These are phyloP conservation scores for Poecilia velifera DNA, from an alignment of 2,797 vertebrate genomes.

Conservation along the genomic window DNA sequence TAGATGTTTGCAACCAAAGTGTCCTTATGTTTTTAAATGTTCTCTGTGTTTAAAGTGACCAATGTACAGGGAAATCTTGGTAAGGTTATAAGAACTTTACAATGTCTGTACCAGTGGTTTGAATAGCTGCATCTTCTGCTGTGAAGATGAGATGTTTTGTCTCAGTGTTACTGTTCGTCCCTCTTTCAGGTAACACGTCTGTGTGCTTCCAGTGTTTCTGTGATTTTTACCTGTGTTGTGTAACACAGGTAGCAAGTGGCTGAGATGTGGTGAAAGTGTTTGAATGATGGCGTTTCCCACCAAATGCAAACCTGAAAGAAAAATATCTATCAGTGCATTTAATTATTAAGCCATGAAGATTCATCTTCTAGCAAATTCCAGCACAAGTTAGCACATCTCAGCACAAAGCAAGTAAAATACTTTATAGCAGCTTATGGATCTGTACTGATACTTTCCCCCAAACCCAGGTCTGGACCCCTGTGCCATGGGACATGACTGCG, in stretches of 20 bases:
- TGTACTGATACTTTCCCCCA: slow-evolving; percentile 43
- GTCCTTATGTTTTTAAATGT: slow-evolving; percentile 35
- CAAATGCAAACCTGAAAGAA: slow-evolving; percentile 6
- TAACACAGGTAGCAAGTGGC: slow-evolving; percentile 43
- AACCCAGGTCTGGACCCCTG: slow-evolving; percentile 85
- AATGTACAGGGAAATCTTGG: neutral
- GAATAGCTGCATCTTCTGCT: slow-evolving; percentile 35
- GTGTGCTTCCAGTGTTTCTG: slow-evolving; percentile 35
- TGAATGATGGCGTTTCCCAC: slow-evolving; percentile 21
- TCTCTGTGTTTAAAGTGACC: slow-evolving; percentile 10
- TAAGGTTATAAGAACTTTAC: neutral
- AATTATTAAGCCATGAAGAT: neutral
- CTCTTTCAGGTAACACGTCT: slow-evolving; percentile 4
- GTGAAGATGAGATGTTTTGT: neutral
- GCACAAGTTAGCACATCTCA: neutral
- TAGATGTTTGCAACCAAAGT: slow-evolving; percentile 24
- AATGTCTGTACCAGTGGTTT: slow-evolving; percentile 14
- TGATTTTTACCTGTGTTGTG: slow-evolving; percentile 56
- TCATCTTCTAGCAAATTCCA: neutral
- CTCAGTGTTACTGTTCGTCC: slow-evolving; percentile 6
- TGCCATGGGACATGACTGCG: slow-evolving; percentile 84
- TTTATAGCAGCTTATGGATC: slow-evolving; percentile 33
- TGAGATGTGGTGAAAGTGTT: slow-evolving; percentile 61
- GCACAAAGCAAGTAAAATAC: slow-evolving; percentile 4
- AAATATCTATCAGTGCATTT: neutral